Conservation (phyloP, 2,797 vertebrate genomes). For the Gadopsis bispinosus region DNA sequence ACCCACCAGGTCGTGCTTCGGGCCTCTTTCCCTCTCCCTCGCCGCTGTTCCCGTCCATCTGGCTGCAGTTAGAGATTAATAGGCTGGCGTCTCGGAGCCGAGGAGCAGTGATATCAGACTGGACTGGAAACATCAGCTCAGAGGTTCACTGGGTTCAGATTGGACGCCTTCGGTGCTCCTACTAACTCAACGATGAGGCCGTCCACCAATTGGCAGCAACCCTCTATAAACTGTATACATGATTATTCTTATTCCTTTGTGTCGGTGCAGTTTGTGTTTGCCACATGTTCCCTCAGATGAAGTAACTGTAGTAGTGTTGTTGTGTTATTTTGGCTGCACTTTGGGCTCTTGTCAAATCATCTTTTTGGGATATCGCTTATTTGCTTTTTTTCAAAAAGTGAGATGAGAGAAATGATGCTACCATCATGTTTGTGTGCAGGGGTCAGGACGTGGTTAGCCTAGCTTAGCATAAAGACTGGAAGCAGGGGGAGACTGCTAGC, state of each 20-base stretch:
- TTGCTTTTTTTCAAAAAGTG: too few relatives aligned
- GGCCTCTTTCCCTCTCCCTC: slow-evolving; percentile 50
- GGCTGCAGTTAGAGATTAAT: slow-evolving; percentile 83
- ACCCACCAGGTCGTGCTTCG: slow-evolving; percentile 59
- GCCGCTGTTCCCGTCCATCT: slow-evolving; percentile 70
- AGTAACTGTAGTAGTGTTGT: too few relatives aligned
- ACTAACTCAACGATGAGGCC: too few relatives aligned
- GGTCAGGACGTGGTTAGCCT: background rate
- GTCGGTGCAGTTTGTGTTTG: background rate
- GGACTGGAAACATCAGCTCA: background rate
- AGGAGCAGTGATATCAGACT: background rate
- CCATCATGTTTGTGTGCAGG: too few relatives aligned
- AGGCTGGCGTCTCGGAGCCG: slow-evolving; percentile 49
- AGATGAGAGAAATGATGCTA: too few relatives aligned
- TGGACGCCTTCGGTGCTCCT: background rate
- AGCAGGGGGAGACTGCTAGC: too few relatives aligned
- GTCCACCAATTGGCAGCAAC: too few relatives aligned
- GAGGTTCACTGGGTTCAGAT: background rate
- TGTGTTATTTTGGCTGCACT: too few relatives aligned
- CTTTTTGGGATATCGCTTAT: too few relatives aligned
- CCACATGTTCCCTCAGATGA: too few relatives aligned
- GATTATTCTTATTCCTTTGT: background rate
- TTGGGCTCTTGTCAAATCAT: too few relatives aligned
- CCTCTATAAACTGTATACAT: background rate
- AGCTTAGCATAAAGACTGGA: background rate